Evolutionary conservation across 1,140 invertebrate genomes (phyloP).

Genomic region (Drosophila orosa): DNA sequence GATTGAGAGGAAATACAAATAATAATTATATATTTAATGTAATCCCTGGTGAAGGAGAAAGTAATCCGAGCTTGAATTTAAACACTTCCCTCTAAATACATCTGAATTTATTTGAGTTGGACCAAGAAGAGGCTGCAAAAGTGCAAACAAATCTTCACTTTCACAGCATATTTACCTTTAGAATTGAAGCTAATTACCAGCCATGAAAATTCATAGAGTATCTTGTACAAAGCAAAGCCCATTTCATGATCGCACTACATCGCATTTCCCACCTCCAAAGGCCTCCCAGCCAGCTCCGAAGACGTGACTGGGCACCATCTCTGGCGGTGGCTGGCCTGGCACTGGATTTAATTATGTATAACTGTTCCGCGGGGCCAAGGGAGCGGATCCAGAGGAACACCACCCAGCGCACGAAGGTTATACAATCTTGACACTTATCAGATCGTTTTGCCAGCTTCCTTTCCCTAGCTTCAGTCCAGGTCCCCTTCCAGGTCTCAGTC

Average conservation of each 20-base stretch:
- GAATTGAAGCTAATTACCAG: constrained; percentile 4
- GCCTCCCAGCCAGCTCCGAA: constrained; percentile 2
- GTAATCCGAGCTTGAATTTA: background rate
- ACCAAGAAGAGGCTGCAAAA: background rate
- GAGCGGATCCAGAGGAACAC: constrained; percentile 4
- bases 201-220: constrained; percentile 4
- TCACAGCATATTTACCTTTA: background rate
- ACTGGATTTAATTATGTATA: constrained; percentile 51
- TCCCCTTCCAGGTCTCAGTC: background rate
- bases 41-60: background rate
- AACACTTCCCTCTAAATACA: background rate
- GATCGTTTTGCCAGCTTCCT: constrained; percentile 76
- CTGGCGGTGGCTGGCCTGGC: constrained; percentile 27
- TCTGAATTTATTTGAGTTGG: background rate
- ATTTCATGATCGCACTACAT: constrained; percentile 9
- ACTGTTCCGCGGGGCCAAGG: constrained; percentile 34
- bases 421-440: constrained; percentile 80
- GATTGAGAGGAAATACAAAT: background rate
- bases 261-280: constrained; percentile 9
- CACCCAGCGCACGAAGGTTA: constrained; percentile 67
- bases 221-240: background rate
- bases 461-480: constrained; percentile 27
- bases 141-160: background rate
- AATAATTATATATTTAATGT: background rate
- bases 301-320: constrained; percentile 37